These are phyloP conservation scores for Ochropacha duplaris DNA, from an alignment of 2,888 invertebrate genomes.

Conservation along the genomic window DNA sequence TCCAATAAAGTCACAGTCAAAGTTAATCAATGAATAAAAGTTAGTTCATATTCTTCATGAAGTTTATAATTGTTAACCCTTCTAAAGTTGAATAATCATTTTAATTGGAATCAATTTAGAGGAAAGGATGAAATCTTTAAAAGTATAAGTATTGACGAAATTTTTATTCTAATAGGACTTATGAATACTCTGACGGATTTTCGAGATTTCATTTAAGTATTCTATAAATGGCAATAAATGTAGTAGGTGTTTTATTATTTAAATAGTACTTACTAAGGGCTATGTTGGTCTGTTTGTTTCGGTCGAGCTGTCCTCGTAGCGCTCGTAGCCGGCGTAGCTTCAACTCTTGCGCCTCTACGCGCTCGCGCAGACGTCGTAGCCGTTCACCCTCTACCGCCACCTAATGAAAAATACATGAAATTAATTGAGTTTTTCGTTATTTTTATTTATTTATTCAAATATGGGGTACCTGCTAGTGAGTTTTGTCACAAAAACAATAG, in stretches of 20 bases:
- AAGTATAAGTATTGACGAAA: too few species aligned
- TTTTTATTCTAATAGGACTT: too few species aligned
- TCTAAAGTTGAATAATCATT: background rate
- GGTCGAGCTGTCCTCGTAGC: conserved; percentile 96
- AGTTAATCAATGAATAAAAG: background rate
- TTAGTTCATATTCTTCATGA: background rate
- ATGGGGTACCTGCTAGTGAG: too few species aligned
- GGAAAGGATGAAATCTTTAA: background rate
- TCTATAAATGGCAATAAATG: too few species aligned
- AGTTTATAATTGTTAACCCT: background rate
- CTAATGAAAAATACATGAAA: conserved; percentile 45
- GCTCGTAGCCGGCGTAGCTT: conserved; percentile 95
- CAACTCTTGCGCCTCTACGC: conserved; percentile 97
- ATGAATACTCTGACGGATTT: too few species aligned
- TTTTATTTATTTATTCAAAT: too few species aligned
- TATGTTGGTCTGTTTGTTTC: conserved; percentile 95
- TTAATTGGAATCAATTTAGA: background rate
- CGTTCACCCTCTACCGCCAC: conserved; percentile 94
- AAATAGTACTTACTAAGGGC: conserved; percentile 90
- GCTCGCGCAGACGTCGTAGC: conserved; percentile 92
- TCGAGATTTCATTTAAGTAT: too few species aligned
- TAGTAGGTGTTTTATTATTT: background rate
- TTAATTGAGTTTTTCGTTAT: background rate
- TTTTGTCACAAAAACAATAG: too few species aligned
- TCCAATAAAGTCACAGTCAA: background rate